Evolutionary conservation across 2,888 invertebrate species (phyloP).

Genomic region (Mesopsocus fuscifrons): DNA sequence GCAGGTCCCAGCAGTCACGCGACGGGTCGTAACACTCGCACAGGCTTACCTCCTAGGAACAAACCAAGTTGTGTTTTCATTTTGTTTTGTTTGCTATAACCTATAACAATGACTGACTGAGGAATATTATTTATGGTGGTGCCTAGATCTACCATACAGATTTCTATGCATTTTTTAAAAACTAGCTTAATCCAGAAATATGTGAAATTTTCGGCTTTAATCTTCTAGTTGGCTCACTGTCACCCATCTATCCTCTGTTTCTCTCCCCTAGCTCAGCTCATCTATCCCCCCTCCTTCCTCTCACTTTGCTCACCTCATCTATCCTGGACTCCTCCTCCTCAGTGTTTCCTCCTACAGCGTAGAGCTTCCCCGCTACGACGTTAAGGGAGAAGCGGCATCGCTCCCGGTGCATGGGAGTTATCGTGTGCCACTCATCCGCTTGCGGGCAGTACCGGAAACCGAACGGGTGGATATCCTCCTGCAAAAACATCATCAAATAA

Average conservation of each 20-base stretch:
- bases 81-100: too few relatives aligned
- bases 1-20: slow-evolving; percentile 36
- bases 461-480: slow-evolving; percentile 51
- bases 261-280: too few relatives aligned
- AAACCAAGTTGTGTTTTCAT: too few relatives aligned
- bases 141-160: too few relatives aligned
- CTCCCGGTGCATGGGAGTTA: slow-evolving; percentile 44
- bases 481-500: slow-evolving; percentile 16
- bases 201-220: too few relatives aligned
- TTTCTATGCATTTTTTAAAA: too few relatives aligned
- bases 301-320: slow-evolving; percentile 21
- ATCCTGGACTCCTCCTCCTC: slow-evolving; percentile 31
- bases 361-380: slow-evolving; percentile 32
- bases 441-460: slow-evolving; percentile 45
- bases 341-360: slow-evolving; percentile 43
- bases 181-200: too few relatives aligned
- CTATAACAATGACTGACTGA: too few relatives aligned
- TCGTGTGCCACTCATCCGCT: slow-evolving; percentile 42
- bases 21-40: slow-evolving; percentile 40
- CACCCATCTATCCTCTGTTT: too few relatives aligned
- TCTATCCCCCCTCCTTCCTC: too few relatives aligned
- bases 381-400: slow-evolving; percentile 45
- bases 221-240: too few relatives aligned
- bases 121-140: too few relatives aligned
- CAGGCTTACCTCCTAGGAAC: neutral